phyloP scores from a whole-genome alignment of 2,113 vertebrate species.

The Corythoichthys haematopterus region DNA sequence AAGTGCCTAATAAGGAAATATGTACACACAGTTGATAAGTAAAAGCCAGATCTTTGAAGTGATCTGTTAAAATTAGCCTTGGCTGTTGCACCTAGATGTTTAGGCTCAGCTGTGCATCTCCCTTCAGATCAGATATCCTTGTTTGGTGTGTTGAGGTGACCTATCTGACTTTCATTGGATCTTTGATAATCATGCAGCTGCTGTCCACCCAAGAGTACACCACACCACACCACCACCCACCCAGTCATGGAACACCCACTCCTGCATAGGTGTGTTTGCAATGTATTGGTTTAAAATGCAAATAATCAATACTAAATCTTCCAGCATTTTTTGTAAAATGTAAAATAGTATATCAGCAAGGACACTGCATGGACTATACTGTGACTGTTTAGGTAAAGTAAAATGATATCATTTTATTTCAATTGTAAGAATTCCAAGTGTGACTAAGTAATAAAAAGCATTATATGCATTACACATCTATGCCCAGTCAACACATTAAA shows the following conservation, averaged over 20 bases:
- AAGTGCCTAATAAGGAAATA: conserved; percentile 15
- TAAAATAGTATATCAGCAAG: background rate
- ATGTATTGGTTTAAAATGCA: background rate
- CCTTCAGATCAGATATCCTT: conserved; percentile 30
- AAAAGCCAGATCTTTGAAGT: conserved; percentile 31
- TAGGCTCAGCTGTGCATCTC: conserved; percentile 52
- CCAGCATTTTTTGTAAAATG: too few species aligned
- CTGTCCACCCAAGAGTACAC: conserved; percentile 12
- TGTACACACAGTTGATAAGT: conserved; percentile 11
- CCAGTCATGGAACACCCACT: background rate
- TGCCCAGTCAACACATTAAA: background rate
- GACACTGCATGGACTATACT: too few species aligned
- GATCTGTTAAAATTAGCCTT: conserved; percentile 47
- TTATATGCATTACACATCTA: too few species aligned
- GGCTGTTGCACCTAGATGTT: conserved; percentile 34
- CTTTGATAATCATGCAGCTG: conserved; percentile 42
- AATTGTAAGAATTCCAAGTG: background rate
- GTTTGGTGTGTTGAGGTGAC: conserved; percentile 39
- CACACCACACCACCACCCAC: background rate
- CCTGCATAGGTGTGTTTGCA: background rate
- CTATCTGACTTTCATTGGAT: conserved; percentile 35
- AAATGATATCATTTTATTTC: too few species aligned
- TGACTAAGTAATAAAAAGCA: background rate
- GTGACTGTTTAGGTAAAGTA: too few species aligned
- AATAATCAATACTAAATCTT: background rate